Evolutionary conservation across 1,140 invertebrate species (phyloP).

Genomic region (Tetragonula clypearis): DNA sequence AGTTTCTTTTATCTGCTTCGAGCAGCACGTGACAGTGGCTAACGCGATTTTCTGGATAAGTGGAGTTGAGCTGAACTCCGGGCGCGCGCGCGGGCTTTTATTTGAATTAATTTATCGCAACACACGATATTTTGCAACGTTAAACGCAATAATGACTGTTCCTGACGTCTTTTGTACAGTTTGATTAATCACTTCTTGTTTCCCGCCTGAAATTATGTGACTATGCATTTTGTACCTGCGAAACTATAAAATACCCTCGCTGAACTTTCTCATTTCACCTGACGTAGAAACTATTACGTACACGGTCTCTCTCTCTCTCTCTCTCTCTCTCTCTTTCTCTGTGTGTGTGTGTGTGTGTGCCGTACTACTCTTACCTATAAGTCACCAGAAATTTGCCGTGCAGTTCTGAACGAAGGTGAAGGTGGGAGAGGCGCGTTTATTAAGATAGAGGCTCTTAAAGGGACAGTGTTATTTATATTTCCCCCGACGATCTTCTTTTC

Average conservation of each 20-base stretch:
- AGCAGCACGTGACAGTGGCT: background rate
- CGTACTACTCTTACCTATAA: background rate
- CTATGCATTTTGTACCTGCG: background rate
- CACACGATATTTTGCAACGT: background rate
- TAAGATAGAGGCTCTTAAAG: background rate
- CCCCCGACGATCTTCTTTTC: background rate
- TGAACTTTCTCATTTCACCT: constrained; percentile 5
- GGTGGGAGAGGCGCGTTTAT: background rate
- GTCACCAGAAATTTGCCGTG: background rate
- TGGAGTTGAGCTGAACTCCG: background rate
- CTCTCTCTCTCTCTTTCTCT: background rate
- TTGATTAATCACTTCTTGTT: constrained; percentile 10
- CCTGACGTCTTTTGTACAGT: background rate
- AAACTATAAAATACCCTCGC: constrained; percentile 5
- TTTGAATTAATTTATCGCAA: background rate
- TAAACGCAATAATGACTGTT: background rate
- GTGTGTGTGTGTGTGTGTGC: too few relatives aligned
- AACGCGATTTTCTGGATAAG: background rate
- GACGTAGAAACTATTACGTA: background rate
- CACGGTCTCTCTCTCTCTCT: background rate
- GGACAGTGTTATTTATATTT: background rate
- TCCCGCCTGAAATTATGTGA: constrained; percentile 3
- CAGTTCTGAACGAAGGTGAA: background rate
- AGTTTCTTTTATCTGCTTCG: background rate
- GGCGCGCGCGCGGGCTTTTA: background rate